phyloP scores from a whole-genome alignment of 2,888 invertebrate species.

The Carpatolechia fugitivella region DNA sequence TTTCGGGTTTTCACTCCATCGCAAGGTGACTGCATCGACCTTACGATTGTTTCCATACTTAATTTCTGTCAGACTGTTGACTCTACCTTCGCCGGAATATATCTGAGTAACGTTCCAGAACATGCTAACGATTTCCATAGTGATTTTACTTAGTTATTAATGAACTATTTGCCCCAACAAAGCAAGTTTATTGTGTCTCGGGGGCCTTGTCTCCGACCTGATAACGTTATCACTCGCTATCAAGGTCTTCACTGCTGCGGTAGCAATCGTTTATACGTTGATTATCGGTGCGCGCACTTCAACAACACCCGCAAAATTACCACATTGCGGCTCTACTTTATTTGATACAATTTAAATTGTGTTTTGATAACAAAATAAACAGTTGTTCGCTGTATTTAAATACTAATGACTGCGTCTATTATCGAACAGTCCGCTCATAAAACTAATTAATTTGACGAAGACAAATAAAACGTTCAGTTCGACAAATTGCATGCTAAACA shows the following conservation, averaged over 20 bases:
- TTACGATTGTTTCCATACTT: constrained; percentile 32
- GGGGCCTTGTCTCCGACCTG: constrained; percentile 44
- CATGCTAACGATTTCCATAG: background rate
- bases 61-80: constrained; percentile 26
- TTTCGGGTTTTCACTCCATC: constrained; percentile 25
- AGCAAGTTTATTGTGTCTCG: constrained; percentile 41
- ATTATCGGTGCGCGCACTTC: constrained; percentile 16
- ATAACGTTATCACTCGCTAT: constrained; percentile 45
- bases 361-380: background rate
- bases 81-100: background rate
- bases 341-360: background rate
- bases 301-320: constrained; percentile 6
- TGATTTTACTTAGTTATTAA: no score
- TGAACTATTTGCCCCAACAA: background rate
- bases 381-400: background rate
- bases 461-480: background rate
- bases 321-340: background rate
- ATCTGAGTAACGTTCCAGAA: background rate
- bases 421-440: background rate
- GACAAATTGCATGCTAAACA: constrained; percentile 1
- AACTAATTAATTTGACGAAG: constrained; percentile 1
- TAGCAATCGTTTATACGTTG: constrained; percentile 25
- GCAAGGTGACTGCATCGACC: constrained; percentile 42
- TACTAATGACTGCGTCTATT: background rate
- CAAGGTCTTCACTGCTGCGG: constrained; percentile 43